A percentile compares a stretch with the other conserved stretches of the same genome.
phyloP scores from a whole-genome alignment of 2,113 vertebrate species.

The Chitala chitala region DNA sequence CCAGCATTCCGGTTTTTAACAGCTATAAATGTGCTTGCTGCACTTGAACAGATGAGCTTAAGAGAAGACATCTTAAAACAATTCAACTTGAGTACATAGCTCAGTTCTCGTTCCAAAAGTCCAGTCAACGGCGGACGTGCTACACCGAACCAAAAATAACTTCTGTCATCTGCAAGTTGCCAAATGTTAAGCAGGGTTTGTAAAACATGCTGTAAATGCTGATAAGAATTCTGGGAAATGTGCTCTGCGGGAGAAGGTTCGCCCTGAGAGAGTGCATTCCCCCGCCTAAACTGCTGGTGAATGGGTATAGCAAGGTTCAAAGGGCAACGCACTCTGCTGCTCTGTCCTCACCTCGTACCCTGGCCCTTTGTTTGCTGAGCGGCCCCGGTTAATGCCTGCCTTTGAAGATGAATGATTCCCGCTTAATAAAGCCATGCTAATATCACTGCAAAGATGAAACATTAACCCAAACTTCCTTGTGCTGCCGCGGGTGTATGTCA shows the following conservation, averaged over 20 bases:
- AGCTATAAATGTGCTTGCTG: slow-evolving; percentile 16
- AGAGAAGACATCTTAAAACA: neutral
- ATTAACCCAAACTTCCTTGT: slow-evolving; percentile 71
- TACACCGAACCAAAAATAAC: slow-evolving; percentile 31
- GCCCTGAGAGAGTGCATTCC: slow-evolving; percentile 23
- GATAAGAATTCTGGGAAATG: slow-evolving; percentile 45
- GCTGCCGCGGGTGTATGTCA: slow-evolving; percentile 20
- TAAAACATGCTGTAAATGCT: slow-evolving; percentile 54
- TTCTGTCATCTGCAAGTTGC: slow-evolving; percentile 16
- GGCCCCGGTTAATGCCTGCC: slow-evolving; percentile 50
- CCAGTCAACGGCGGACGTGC: neutral
- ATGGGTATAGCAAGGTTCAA: slow-evolving; percentile 36
- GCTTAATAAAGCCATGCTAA: slow-evolving; percentile 64
- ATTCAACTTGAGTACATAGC: too few relatives aligned
- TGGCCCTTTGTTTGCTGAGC: slow-evolving; percentile 54
- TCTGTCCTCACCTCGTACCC: slow-evolving; percentile 62
- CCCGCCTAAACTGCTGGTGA: slow-evolving; percentile 33
- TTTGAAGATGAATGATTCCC: slow-evolving; percentile 78
- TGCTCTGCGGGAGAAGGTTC: slow-evolving; percentile 25
- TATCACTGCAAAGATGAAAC: slow-evolving; percentile 65
- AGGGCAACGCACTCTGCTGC: slow-evolving; percentile 45
- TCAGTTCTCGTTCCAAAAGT: neutral
- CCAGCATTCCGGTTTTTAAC: too few relatives aligned
- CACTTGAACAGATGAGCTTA: slow-evolving; percentile 6
- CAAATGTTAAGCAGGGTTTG: slow-evolving; percentile 45